A percentile compares a stretch with the other conserved stretches of the same genome.
Conservation (phyloP, 2,797 vertebrate genomes). For the Heteromormyrus szaboi region DNA sequence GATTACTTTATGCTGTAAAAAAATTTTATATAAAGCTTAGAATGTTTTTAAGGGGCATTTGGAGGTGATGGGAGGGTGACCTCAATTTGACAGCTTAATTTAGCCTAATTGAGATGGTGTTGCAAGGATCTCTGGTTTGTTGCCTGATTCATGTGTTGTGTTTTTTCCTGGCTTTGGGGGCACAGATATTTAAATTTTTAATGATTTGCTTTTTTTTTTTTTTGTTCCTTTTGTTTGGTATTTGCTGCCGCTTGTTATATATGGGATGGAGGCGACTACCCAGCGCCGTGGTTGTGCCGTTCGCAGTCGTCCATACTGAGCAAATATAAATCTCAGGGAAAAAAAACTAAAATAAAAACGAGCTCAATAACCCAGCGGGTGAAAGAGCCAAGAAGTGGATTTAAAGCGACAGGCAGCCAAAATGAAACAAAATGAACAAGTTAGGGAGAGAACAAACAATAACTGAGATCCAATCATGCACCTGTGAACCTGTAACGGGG, state of each 20-base stretch:
- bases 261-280: neutral
- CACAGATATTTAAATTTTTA: neutral
- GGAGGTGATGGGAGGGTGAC: neutral
- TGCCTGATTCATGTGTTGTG: neutral
- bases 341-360: neutral
- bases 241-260: neutral
- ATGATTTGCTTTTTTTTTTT: neutral
- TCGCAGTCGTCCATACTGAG: neutral
- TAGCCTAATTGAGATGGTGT: conserved; percentile 15
- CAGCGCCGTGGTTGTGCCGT: neutral
- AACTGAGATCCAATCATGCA: neutral
- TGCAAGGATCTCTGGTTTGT: neutral
- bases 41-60: conserved; percentile 2
- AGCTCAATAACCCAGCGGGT: conserved; percentile 5
- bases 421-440: conserved; percentile 6
- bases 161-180: neutral
- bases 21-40: neutral
- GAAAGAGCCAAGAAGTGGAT: conserved; percentile 3
- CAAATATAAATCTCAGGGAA: neutral
- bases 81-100: conserved; percentile 8
- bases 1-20: neutral
- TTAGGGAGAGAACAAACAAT: conserved; percentile 6
- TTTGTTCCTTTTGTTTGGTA: neutral
- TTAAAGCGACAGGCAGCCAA: conserved; percentile 10
- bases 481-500: neutral